phyloP scores from a whole-genome alignment of 2,113 vertebrate genomes.

The Protobothrops flavoviridis region DNA sequence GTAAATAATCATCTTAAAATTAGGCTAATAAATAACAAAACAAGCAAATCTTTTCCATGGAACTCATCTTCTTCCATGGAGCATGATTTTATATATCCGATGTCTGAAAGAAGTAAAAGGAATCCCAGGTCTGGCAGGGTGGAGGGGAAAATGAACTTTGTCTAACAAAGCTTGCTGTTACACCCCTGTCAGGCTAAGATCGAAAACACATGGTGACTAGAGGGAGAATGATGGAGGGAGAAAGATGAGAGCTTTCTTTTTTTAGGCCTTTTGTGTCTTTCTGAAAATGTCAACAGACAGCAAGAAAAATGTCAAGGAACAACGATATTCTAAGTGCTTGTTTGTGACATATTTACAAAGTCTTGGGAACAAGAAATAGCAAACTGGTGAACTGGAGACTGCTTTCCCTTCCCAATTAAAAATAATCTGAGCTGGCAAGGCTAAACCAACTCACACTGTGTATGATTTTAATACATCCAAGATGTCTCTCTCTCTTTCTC shows the following conservation, averaged over 20 bases:
- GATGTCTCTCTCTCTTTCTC: not conserved
- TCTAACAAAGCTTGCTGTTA: constrained; percentile 56
- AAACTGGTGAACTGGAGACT: not conserved
- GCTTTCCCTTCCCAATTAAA: constrained; percentile 15
- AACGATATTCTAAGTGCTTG: constrained; percentile 49
- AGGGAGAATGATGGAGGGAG: constrained; percentile 39
- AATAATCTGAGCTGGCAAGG: not conserved
- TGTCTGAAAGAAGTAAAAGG: not conserved
- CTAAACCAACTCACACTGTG: not conserved
- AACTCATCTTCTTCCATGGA: not conserved
- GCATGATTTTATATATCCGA: rapidly evolving
- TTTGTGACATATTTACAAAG: constrained; percentile 62
- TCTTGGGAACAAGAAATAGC: constrained; percentile 13
- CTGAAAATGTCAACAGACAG: constrained; percentile 71
- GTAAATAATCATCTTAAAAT: not conserved
- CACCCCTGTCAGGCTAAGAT: constrained; percentile 52
- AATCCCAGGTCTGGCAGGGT: not conserved
- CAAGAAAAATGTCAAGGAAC: constrained; percentile 73
- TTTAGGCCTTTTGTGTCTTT: constrained; percentile 67
- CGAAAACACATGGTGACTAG: constrained; percentile 69
- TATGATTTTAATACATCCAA: not conserved
- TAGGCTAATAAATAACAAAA: not conserved
- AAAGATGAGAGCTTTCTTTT: constrained; percentile 49
- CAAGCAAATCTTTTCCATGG: not conserved
- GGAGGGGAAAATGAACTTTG: constrained; percentile 43